These are phyloP conservation scores for Frieseomelitta varia DNA, from an alignment of 1,140 invertebrate genomes.

Conservation along the genomic window DNA sequence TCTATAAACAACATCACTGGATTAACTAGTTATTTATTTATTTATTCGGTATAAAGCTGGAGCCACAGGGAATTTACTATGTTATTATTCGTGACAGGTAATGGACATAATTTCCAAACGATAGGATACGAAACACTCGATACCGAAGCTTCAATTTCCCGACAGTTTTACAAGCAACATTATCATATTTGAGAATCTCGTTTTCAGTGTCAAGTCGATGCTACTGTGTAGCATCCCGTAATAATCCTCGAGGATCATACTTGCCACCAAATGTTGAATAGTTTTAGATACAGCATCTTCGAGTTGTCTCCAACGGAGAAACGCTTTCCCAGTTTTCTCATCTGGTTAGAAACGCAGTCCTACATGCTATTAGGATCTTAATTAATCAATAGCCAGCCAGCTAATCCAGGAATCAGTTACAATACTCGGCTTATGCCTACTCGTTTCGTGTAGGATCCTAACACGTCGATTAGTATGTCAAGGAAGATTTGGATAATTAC, in stretches of 20 bases:
- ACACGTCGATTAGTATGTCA: neutral
- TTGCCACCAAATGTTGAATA: neutral
- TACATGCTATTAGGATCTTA: neutral
- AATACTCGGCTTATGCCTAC: no score
- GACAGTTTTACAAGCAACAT: neutral
- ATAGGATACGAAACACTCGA: neutral
- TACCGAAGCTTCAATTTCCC: neutral
- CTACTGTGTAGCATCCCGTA: neutral
- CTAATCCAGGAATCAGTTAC: conserved; percentile 11
- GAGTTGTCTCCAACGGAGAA: neutral
- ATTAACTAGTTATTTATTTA: no score
- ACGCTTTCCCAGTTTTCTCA: neutral
- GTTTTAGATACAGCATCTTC: neutral
- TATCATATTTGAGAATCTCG: neutral
- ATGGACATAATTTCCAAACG: neutral
- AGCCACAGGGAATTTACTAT: no score
- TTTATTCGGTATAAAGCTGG: no score
- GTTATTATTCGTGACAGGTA: neutral
- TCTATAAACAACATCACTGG: no score
- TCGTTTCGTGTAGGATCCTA: neutral
- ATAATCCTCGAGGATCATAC: neutral
- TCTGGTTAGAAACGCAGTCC: neutral
- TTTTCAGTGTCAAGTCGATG: neutral
- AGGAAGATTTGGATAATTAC: neutral
- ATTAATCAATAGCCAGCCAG: neutral